A percentile compares a stretch with the other conserved stretches of the same genome.
Evolutionary conservation across 2,888 invertebrate genomes (phyloP).

Genomic region (Erebia aethiops): DNA sequence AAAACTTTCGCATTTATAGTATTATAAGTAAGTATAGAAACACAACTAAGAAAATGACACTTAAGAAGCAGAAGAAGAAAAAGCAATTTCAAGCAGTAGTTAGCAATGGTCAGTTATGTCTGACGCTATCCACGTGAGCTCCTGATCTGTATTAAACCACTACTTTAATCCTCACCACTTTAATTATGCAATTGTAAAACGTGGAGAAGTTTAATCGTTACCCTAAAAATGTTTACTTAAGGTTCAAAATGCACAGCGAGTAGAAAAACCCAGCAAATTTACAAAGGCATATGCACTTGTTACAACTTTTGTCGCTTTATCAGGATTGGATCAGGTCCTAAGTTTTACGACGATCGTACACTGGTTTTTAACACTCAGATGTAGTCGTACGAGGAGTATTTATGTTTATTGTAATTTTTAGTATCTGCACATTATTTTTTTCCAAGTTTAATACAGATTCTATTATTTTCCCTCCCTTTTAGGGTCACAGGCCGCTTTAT

Average conservation of each 20-base stretch:
- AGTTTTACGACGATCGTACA: conserved; percentile 72
- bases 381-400: conserved; percentile 44
- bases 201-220: not conserved
- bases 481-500: conserved; percentile 37
- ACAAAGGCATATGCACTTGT: conserved; percentile 49
- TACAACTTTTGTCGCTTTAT: conserved; percentile 71
- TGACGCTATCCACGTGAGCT: conserved; percentile 55
- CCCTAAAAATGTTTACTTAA: conserved; percentile 29
- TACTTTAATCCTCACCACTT: conserved; percentile 54
- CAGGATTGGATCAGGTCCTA: conserved; percentile 66
- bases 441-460: conserved; percentile 39
- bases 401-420: conserved; percentile 57
- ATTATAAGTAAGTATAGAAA: no score
- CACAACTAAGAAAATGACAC: not conserved
- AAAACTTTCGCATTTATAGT: no score
- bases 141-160: conserved; percentile 64
- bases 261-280: conserved; percentile 26
- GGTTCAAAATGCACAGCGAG: conserved; percentile 26
- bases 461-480: conserved; percentile 34
- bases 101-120: conserved; percentile 59
- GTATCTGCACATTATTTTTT: conserved; percentile 48
- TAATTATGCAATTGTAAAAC: conserved; percentile 6
- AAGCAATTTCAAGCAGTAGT: conserved; percentile 60
- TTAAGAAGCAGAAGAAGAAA: conserved; percentile 20
- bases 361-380: conserved; percentile 50